phyloP scores from a whole-genome alignment of 2,797 vertebrate species.

The Salarias fasciatus region DNA sequence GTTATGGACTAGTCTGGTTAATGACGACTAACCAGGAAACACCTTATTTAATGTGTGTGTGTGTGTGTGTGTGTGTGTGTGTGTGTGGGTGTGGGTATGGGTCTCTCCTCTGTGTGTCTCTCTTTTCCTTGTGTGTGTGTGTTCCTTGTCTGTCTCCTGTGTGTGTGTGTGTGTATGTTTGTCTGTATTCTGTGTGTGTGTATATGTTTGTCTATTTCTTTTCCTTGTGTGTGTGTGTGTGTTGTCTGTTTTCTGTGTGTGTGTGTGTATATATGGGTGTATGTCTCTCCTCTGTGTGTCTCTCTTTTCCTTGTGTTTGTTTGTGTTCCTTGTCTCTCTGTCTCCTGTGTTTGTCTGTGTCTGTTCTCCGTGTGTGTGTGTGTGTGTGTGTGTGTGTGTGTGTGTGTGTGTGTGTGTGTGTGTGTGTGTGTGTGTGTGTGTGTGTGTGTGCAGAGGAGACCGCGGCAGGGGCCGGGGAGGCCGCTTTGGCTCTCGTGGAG shows the following conservation, averaged over 20 bases:
- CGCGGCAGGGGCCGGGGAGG: conserved; percentile 93
- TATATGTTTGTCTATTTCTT: background rate
- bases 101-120: too few relatives aligned
- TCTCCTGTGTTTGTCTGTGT: background rate
- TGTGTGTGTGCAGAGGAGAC: conserved; percentile 86
- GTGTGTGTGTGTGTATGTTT: too few relatives aligned
- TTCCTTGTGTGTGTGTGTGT: background rate
- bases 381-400: conserved; percentile 13
- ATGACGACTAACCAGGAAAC: background rate
- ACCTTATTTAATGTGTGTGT: background rate
- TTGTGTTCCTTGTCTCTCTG: too few relatives aligned
- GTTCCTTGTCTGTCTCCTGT: too few relatives aligned
- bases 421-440: conserved; percentile 10
- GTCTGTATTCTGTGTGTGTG: too few relatives aligned
- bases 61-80: background rate
- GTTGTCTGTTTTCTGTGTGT: conserved; percentile 13
- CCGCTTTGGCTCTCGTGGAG: conserved; percentile 93
- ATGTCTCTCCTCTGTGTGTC: too few relatives aligned
- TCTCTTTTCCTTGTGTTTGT: too few relatives aligned
- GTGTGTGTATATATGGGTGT: conserved; percentile 7
- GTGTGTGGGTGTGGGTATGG: background rate
- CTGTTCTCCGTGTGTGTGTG: background rate
- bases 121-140: too few relatives aligned
- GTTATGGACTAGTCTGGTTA: too few relatives aligned
- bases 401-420: background rate